Conservation (phyloP, 2,113 vertebrate species). For the Neotoma lepida region DNA sequence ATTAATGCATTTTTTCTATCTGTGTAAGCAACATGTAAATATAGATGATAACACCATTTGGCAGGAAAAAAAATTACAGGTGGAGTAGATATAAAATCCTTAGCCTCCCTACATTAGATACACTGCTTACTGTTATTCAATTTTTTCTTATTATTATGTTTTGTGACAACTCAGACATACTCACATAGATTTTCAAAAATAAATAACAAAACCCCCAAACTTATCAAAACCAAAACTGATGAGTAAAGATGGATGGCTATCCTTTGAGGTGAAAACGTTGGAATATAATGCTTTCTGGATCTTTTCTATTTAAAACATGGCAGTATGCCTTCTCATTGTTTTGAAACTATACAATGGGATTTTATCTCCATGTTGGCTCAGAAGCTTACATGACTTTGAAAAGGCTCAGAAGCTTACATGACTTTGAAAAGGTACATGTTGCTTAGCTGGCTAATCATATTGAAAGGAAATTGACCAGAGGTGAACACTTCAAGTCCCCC, state of each 20-base stretch:
- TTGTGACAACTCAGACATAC: background rate
- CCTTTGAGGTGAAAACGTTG: background rate
- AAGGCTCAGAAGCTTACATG: background rate
- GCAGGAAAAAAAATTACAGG: background rate
- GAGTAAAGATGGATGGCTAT: background rate
- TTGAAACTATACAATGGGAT: background rate
- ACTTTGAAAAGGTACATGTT: background rate
- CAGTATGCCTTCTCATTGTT: background rate
- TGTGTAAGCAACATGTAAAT: background rate
- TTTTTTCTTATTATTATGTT: background rate
- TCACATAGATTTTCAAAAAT: background rate
- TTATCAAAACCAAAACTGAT: background rate
- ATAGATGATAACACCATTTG: background rate
- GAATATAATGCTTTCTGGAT: conserved; percentile 18
- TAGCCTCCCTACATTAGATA: background rate
- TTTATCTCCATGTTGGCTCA: background rate
- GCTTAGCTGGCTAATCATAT: background rate
- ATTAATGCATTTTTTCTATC: background rate
- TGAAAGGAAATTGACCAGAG: background rate
- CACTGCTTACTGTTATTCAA: background rate
- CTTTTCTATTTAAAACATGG: background rate
- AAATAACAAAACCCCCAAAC: background rate
- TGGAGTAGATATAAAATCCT: background rate
- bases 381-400: background rate
- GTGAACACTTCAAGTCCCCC: background rate